Evolutionary conservation across 2,113 vertebrate genomes (phyloP), one percentile per base, ranked within the genome.

Genomic region (Xiphophorus couchianus): DNA sequence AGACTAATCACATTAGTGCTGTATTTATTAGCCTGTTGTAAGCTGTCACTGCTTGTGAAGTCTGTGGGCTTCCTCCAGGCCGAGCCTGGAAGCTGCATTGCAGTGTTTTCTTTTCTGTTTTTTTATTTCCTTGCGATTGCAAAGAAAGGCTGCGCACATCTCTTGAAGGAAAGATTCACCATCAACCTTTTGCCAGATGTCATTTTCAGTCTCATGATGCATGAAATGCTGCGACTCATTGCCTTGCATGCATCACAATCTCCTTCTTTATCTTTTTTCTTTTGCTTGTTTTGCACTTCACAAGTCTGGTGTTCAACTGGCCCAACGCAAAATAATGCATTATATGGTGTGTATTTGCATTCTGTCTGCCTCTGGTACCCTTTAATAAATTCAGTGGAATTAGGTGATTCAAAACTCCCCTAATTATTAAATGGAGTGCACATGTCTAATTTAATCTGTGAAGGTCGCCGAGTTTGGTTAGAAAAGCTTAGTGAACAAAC

Each of bases 11-110:
- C 62, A 81, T 87, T 78, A 80, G 71, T 67, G 73, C 27, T 19
- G 28, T 67, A 42, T 78, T 74, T 83, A 74, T 83, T 71, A 84
- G 69, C 71, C 69, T 62, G 79, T 69, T 83, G 79, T 71, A 51
- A 31, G 82, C 82, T 73, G 78, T 76, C 80, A 68, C 64, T 82
- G 62, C 69, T 82, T 70, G 83, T 81, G 73, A 82, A 86, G 79
- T 80, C 77, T 65, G 44, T 12, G 11, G 69, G 83, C 29, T 11
- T 76, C 77, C 51, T 42, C 73, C 31, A 58, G 74, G 62, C 78
- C 54, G 80, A 83, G 83, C 61, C 80, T n/a, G 44, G 77, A 80
- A 89, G 85, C 90, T 89, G 91, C 90, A 91, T 76, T 91, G 91
- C 89, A 90, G 88, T 81, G 62, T 75, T 76, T 77, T 1, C 68